Conservation (phyloP, 2,113 vertebrate genomes). For the Lampris incognitus region DNA sequence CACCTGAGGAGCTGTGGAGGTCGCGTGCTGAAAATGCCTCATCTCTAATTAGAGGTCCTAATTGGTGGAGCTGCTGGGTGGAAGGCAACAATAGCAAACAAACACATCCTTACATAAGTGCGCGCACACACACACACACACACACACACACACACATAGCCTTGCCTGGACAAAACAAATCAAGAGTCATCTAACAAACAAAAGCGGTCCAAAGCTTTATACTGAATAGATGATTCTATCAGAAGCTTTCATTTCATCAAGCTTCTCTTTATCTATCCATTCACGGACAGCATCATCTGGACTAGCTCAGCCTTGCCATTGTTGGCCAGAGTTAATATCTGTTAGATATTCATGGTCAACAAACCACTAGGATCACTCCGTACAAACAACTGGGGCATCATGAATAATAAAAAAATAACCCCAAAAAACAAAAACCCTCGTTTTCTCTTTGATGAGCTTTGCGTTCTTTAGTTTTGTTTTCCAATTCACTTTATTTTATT, state of each 20-base stretch:
- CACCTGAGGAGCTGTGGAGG: no score
- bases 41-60: slow-evolving; percentile 47
- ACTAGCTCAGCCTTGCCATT: no score
- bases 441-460: no score
- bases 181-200: not conserved
- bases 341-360: no score
- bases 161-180: not conserved
- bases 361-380: no score
- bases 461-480: no score
- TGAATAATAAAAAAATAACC: no score
- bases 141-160: not conserved
- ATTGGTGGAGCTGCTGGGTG: slow-evolving; percentile 36
- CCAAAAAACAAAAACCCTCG: no score
- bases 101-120: not conserved
- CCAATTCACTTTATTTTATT: no score
- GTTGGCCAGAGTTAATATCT: no score
- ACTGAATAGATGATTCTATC: slow-evolving; percentile 11
- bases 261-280: not conserved
- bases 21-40: not conserved
- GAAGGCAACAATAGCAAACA: not conserved
- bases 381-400: no score
- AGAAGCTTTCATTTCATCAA: not conserved
- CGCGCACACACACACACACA: not conserved
- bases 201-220: not conserved
- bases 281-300: no score